Evolutionary conservation across 2,888 invertebrate species (phyloP).

Genomic region (Arctia plantaginis): DNA sequence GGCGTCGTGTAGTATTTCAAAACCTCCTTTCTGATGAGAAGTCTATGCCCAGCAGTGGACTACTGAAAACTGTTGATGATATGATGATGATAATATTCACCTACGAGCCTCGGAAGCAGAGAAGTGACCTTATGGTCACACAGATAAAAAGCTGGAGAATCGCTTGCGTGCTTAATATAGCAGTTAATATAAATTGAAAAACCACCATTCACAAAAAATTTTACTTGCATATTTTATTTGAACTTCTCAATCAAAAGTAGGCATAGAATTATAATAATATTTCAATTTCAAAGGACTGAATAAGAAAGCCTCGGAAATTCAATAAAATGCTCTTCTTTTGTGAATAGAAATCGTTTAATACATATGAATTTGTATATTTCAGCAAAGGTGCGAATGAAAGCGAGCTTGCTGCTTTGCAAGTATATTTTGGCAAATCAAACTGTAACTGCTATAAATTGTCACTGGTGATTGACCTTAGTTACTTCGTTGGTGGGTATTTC

Average conservation of each 20-base stretch:
- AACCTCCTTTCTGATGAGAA: too few species aligned
- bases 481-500: slow-evolving; percentile 69
- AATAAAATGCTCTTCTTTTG: not conserved
- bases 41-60: too few species aligned
- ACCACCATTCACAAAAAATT: not conserved
- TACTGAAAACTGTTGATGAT: too few species aligned
- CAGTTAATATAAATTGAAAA: not conserved
- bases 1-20: too few species aligned
- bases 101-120: too few species aligned
- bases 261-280: not conserved
- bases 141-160: not conserved
- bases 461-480: slow-evolving; percentile 69
- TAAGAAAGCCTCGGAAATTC: not conserved
- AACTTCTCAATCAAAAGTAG: not conserved
- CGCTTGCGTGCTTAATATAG: not conserved
- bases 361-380: slow-evolving; percentile 20
- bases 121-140: too few species aligned
- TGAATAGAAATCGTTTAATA: slow-evolving; percentile 5
- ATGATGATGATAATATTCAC: too few species aligned
- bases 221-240: not conserved
- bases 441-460: slow-evolving; percentile 75
- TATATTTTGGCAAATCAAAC: slow-evolving; percentile 71
- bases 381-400: slow-evolving; percentile 60
- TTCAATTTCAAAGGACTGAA: slow-evolving; percentile 1
- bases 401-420: slow-evolving; percentile 66